phyloP scores from a whole-genome alignment of 2,797 vertebrate genomes.

The Malurus leucopterus region DNA sequence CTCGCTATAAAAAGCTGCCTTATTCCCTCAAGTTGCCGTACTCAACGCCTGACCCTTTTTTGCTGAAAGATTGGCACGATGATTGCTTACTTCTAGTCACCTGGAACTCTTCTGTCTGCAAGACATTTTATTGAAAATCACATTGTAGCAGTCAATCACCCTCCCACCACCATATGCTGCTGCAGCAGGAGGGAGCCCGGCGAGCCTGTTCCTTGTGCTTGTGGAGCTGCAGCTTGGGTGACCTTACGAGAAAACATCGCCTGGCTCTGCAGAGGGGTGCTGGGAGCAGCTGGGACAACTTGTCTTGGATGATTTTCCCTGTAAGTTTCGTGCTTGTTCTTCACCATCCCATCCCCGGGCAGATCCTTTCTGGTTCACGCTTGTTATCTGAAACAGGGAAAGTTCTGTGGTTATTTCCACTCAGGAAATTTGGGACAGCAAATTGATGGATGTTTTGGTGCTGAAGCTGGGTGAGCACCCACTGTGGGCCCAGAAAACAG shows the following conservation, averaged over 20 bases:
- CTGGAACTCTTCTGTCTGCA: conserved; percentile 57
- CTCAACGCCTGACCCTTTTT: conserved; percentile 56
- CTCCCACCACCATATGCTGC: conserved; percentile 47
- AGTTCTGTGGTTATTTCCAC: neutral
- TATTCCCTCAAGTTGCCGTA: conserved; percentile 32
- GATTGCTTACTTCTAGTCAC: conserved; percentile 62
- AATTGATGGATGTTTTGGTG: neutral
- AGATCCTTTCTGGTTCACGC: fast-evolving
- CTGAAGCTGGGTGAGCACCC: neutral
- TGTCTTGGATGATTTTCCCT: neutral
- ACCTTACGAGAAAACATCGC: neutral
- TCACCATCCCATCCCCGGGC: neutral
- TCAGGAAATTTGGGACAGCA: neutral
- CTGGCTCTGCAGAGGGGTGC: neutral
- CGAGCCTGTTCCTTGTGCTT: neutral
- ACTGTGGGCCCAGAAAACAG: neutral
- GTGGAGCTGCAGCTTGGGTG: conserved; percentile 7
- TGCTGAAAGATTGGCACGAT: conserved; percentile 37
- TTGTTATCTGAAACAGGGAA: neutral
- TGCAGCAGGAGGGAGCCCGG: conserved; percentile 33
- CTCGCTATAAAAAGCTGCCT: conserved; percentile 63
- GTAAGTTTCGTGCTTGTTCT: neutral
- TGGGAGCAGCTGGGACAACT: neutral
- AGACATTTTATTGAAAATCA: conserved; percentile 59
- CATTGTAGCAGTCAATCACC: conserved; percentile 55